A percentile compares a stretch with the other conserved stretches of the same genome.
Conservation (phyloP, 2,888 invertebrate genomes). For the Ophion costatus region DNA sequence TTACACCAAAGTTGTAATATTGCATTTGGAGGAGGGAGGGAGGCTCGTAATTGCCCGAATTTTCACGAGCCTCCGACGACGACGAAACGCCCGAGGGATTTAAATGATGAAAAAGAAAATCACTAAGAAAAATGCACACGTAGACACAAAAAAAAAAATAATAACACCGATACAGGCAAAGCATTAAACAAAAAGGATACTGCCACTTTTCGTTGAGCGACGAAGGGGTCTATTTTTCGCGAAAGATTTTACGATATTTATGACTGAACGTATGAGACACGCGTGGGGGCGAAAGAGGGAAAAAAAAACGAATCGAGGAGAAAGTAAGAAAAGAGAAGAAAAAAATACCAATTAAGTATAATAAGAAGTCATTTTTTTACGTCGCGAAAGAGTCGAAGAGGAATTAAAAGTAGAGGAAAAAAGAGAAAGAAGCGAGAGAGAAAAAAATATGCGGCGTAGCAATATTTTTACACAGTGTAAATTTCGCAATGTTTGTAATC, state of each 20-base stretch:
- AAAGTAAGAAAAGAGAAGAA: slow-evolving; percentile 53
- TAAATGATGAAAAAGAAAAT: background rate
- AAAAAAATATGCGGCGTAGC: slow-evolving; percentile 69
- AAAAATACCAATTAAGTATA: slow-evolving; percentile 54
- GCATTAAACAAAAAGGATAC: background rate
- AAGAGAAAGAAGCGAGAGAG: slow-evolving; percentile 46
- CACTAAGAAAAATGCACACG: background rate
- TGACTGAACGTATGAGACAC: slow-evolving; percentile 41
- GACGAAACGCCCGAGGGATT: background rate
- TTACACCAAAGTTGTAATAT: slow-evolving; percentile 82
- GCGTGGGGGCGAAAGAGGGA: slow-evolving; percentile 47
- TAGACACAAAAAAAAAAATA: background rate
- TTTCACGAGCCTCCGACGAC: slow-evolving; percentile 40
- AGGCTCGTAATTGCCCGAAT: slow-evolving; percentile 30
- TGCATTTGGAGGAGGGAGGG: slow-evolving; percentile 66
- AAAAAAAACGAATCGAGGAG: slow-evolving; percentile 56
- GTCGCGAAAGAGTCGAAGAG: slow-evolving; percentile 52
- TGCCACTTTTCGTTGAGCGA: slow-evolving; percentile 23
- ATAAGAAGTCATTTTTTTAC: slow-evolving; percentile 66
- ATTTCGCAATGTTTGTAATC: slow-evolving; percentile 73
- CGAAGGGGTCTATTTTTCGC: slow-evolving; percentile 63
- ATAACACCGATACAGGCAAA: background rate
- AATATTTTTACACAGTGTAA: slow-evolving; percentile 80
- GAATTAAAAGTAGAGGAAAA: slow-evolving; percentile 19
- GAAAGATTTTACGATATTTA: slow-evolving; percentile 54